Evolutionary conservation across 2,113 vertebrate genomes (phyloP), one percentile per base, ranked within the genome.

Genomic region (Chloropsis hardwickii): DNA sequence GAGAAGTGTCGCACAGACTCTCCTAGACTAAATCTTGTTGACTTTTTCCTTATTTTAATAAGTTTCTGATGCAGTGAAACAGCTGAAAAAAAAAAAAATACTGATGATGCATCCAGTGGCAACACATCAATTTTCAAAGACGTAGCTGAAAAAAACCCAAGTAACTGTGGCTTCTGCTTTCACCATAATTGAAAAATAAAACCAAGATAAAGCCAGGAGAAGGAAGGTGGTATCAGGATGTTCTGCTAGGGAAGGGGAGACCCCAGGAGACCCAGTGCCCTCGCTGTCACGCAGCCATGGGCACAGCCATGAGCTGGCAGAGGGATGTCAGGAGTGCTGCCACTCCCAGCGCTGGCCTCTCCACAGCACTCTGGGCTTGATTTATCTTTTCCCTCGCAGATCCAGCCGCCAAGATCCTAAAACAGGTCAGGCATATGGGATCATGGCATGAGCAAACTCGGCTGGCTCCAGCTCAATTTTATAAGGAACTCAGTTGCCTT

Each of bases 401-500:
- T 92, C 87, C 82, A 93, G 31, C 79, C 2, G 0, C 70, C 70
- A 69, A 66, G 86, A 88, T 93, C 92, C 90, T 80, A 91, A 96
- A 96, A 25, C 15, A 2, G 88, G 90, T 93, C 96, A 94, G 73
- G 85, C 96, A 95, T 90, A 90, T 88, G 94, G 94, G 92, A 95
- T 67, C 66, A 2, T 58, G 81, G 85, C 74, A 69, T 61, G 79
- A 96, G 81, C 81, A 57, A 91, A 72, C 22, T 28, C 0, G 0
- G 1, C 90, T 94, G 90, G 90, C 92, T 88, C 25, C 0, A 37
- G 80, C 70, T 92, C 93, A 94, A 1, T 82, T 72, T 85, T 50
- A 31, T 13, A 54, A 90, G 88, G 27, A 94, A 72, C 35, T 81
- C 19, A 0, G 58, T 93, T 81, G 86, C 80, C 6, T 88, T 93